A percentile compares a stretch with the other conserved stretches of the same genome.
Evolutionary conservation across 2,797 vertebrate genomes (phyloP).

Genomic region (Macroramphosus scolopax): DNA sequence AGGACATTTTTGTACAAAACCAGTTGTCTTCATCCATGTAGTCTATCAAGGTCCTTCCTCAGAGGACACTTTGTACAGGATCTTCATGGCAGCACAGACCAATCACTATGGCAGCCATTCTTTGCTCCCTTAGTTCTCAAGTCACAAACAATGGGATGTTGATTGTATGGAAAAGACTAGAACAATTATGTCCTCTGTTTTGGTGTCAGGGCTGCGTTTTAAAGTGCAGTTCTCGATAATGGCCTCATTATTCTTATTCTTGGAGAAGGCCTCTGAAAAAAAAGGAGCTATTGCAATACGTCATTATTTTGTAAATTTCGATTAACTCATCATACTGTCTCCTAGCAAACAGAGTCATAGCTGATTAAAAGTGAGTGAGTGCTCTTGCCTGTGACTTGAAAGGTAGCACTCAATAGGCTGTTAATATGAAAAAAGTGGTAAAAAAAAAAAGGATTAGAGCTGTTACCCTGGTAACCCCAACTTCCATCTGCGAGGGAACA

Average conservation of each 20-base stretch:
- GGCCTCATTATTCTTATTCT: constrained; percentile 99
- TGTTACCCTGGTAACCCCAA: constrained; percentile 98
- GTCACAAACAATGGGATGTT: constrained; percentile 98
- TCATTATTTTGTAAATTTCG: constrained; percentile 98
- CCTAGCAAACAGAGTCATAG: constrained; percentile 91
- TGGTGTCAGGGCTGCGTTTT: constrained; percentile 91
- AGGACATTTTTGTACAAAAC: constrained; percentile 66
- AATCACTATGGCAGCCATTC: constrained; percentile 94
- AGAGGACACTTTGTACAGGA: constrained; percentile 86
- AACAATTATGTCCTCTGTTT: constrained; percentile 97
- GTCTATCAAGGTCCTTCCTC: constrained; percentile 91
- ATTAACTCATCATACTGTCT: constrained; percentile 98
- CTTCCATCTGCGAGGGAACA: constrained; percentile 97
- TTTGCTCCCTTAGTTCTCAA: constrained; percentile 91
- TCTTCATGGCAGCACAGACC: constrained; percentile 89
- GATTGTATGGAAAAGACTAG: constrained; percentile 97
- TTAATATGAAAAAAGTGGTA: constrained; percentile 92
- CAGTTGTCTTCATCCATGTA: constrained; percentile 90
- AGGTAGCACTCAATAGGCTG: constrained; percentile 93
- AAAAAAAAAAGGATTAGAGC: constrained; percentile 95
- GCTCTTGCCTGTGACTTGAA: constrained; percentile 91
- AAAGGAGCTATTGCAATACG: constrained; percentile 87
- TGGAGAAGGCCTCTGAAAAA: constrained; percentile 89
- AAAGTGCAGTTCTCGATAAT: constrained; percentile 95
- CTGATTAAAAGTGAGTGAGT: constrained; percentile 90